Percentiles rank a stretch among this genome's conserved stretches.
phyloP scores from a whole-genome alignment of 2,113 vertebrate species.

The Esox niger region DNA sequence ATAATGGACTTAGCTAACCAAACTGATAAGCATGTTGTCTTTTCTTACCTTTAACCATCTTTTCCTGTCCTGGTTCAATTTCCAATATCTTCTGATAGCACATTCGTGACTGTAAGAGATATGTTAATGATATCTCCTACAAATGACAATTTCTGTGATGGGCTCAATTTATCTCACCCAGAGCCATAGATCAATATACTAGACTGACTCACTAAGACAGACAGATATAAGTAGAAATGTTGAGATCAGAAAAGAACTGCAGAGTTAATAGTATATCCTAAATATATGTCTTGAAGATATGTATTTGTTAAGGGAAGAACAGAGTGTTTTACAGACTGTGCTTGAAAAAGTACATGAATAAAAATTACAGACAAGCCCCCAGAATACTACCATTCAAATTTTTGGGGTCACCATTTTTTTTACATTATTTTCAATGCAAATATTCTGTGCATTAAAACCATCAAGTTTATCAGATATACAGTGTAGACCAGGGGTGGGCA shows the following conservation, averaged over 20 bases:
- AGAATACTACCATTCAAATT: too few relatives aligned
- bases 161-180: not conserved
- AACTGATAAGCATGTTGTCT: not conserved
- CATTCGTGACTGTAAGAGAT: constrained; percentile 59
- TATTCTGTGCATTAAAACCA: too few relatives aligned
- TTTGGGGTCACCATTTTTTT: too few relatives aligned
- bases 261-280: not conserved
- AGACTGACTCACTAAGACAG: not conserved
- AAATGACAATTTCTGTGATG: not conserved
- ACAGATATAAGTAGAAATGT: not conserved
- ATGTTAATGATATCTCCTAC: not conserved
- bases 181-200: not conserved
- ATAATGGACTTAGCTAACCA: not conserved
- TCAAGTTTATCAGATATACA: too few relatives aligned
- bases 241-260: not conserved
- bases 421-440: too few relatives aligned
- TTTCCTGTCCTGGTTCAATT: constrained; percentile 59
- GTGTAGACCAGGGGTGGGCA: too few relatives aligned
- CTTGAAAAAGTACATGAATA: not conserved
- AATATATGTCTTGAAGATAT: not conserved
- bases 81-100: constrained; percentile 69
- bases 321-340: too few relatives aligned
- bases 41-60: constrained; percentile 67
- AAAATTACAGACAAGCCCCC: not conserved
- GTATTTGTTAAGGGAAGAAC: too few relatives aligned